These are phyloP conservation scores for Thamnaconus septentrionalis DNA, from an alignment of 2,113 vertebrate species.

Conservation along the genomic window DNA sequence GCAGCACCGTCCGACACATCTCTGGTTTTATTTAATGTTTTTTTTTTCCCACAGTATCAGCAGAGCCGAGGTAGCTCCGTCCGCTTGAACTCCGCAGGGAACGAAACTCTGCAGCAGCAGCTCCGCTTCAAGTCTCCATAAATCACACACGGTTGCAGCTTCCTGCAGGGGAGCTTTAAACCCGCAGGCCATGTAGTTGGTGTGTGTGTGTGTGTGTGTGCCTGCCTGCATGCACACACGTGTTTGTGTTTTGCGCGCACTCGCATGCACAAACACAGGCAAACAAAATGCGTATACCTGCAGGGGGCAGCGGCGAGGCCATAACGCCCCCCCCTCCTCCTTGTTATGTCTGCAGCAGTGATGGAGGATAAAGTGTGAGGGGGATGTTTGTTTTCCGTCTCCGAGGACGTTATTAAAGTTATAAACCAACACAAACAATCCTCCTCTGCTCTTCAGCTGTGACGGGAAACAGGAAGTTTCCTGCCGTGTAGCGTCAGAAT, in stretches of 20 bases:
- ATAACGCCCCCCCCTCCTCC: too few species aligned
- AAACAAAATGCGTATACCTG: too few species aligned
- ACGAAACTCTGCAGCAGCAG: not conserved
- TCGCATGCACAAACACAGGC: not conserved
- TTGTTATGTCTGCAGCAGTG: too few species aligned
- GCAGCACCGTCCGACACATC: not conserved
- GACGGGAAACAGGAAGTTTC: too few species aligned
- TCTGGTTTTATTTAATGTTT: not conserved
- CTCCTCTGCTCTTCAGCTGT: too few species aligned
- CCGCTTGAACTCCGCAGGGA: constrained; percentile 19
- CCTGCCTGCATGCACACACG: too few species aligned
- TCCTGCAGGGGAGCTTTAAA: constrained; percentile 11
- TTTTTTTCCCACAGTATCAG: constrained; percentile 24
- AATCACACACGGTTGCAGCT: constrained; percentile 18
- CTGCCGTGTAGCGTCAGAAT: too few species aligned
- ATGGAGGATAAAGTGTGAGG: too few species aligned
- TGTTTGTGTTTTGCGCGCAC: not conserved
- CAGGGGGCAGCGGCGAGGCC: not conserved
- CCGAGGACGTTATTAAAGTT: too few species aligned
- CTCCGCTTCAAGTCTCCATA: constrained; percentile 14
- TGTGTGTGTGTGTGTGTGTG: too few species aligned
- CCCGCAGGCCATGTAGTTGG: not conserved
- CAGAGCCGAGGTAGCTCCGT: not conserved
- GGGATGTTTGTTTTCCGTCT: too few species aligned
- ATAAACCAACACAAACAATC: too few species aligned